Conservation (phyloP, 2,113 vertebrate species). For the Pitta sordida region DNA sequence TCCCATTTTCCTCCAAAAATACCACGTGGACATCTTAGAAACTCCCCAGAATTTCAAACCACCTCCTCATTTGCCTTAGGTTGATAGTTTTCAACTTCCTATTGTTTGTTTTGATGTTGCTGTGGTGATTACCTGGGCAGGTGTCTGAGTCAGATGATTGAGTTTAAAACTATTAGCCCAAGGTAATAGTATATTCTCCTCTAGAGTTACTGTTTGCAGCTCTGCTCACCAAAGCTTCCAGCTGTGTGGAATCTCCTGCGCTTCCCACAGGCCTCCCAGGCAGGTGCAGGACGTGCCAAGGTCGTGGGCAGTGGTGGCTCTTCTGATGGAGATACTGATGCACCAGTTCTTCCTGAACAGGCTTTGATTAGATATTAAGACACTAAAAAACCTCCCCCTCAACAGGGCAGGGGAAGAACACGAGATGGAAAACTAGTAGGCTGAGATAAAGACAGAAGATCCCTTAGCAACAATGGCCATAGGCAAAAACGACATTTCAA, state of each 20-base stretch:
- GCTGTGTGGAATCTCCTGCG: background rate
- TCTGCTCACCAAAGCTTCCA: background rate
- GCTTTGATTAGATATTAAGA: background rate
- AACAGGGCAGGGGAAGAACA: background rate
- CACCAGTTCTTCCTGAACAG: background rate
- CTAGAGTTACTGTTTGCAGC: background rate
- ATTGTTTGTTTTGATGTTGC: constrained; percentile 28
- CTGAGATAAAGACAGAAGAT: background rate
- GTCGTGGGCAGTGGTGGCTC: background rate
- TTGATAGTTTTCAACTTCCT: background rate
- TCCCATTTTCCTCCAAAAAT: background rate
- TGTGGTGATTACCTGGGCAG: background rate
- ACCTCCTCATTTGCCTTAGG: background rate
- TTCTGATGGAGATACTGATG: background rate
- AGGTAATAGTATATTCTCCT: constrained; percentile 10
- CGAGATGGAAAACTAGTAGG: background rate
- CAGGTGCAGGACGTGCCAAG: background rate
- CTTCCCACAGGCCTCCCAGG: background rate
- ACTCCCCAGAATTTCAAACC: background rate
- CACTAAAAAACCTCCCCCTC: background rate
- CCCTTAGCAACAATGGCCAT: background rate
- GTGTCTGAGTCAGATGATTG: constrained; percentile 2
- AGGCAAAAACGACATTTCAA: background rate
- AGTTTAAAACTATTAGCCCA: background rate
- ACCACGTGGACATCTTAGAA: background rate